Evolutionary conservation across 2,113 vertebrate genomes (phyloP).

Genomic region (Dascyllus trimaculatus): DNA sequence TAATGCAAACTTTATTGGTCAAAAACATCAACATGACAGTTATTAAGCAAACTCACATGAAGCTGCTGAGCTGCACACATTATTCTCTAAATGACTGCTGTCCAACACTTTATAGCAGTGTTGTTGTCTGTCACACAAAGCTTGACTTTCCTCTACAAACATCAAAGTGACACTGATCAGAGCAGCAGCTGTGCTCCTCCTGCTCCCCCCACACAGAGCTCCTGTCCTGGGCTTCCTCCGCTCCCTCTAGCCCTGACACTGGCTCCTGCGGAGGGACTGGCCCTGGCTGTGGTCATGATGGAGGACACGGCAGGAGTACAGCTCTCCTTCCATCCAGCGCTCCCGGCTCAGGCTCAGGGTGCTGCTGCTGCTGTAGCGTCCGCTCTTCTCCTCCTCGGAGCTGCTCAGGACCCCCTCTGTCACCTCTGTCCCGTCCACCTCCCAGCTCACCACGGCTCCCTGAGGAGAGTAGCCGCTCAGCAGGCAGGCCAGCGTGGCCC

Average conservation of each 20-base stretch:
- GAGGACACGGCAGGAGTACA: slow-evolving; percentile 53
- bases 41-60: slow-evolving; percentile 22
- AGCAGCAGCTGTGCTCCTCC: slow-evolving; percentile 4
- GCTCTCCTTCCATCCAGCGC: slow-evolving; percentile 44
- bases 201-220: slow-evolving; percentile 30
- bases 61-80: slow-evolving; percentile 28
- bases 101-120: slow-evolving; percentile 30
- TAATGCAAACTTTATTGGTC: slow-evolving; percentile 7
- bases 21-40: slow-evolving; percentile 17
- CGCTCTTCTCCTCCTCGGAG: slow-evolving; percentile 48
- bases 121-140: slow-evolving; percentile 30
- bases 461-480: slow-evolving; percentile 47
- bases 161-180: slow-evolving; percentile 2
- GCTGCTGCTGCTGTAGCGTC: slow-evolving; percentile 53
- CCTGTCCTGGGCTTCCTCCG: slow-evolving; percentile 25
- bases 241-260: slow-evolving; percentile 43
- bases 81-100: neutral
- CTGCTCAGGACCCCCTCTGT: slow-evolving; percentile 52
- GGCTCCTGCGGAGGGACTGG: slow-evolving; percentile 47
- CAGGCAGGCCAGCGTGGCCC: slow-evolving; percentile 36
- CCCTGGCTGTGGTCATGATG: slow-evolving; percentile 39
- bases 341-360: slow-evolving; percentile 47
- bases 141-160: slow-evolving; percentile 30
- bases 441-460: slow-evolving; percentile 45
- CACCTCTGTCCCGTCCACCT: slow-evolving; percentile 37